phyloP scores from a whole-genome alignment of 2,113 vertebrate genomes.

The Nipponia nippon region DNA sequence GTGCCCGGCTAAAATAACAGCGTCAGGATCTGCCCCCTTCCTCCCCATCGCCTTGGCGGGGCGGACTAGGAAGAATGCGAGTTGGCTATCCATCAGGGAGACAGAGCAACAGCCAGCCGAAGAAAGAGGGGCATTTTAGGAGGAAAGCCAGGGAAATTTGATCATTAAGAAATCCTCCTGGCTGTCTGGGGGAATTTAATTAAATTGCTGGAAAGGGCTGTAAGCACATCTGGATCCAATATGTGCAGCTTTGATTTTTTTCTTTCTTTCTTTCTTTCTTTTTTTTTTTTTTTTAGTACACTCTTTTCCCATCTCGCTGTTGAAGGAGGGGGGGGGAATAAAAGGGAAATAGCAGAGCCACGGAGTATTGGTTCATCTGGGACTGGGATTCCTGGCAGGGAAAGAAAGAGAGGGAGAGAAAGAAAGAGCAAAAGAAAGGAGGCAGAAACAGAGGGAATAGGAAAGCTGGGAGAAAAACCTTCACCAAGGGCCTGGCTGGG shows the following conservation, averaged over 20 bases:
- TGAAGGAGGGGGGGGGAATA: conserved; percentile 14
- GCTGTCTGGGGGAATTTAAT: conserved; percentile 87
- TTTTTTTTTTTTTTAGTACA: conserved; percentile 14
- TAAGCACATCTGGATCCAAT: conserved; percentile 85
- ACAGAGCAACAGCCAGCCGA: conserved; percentile 57
- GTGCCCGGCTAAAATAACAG: background rate
- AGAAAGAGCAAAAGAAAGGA: conserved; percentile 1
- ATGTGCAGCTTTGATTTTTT: conserved; percentile 77
- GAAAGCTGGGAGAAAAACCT: conserved; percentile 3
- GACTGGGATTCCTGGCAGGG: conserved; percentile 65
- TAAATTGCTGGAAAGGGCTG: conserved; percentile 82
- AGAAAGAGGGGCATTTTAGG: conserved; percentile 68
- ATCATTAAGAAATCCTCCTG: conserved; percentile 84
- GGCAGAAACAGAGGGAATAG: background rate
- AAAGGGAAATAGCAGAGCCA: conserved; percentile 60
- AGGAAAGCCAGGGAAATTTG: conserved; percentile 81
- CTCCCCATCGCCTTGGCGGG: conserved; percentile 37
- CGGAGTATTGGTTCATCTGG: conserved; percentile 56
- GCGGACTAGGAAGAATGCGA: conserved; percentile 53
- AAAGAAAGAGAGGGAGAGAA: conserved; percentile 24
- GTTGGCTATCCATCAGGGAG: conserved; percentile 77
- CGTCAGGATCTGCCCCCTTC: background rate
- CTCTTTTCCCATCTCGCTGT: conserved; percentile 63
- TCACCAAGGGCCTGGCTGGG: background rate
- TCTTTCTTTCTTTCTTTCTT: background rate